Base-by-base conservation (phyloP, 1,140 invertebrate genomes). In the Drosophila willistoni region DNA sequence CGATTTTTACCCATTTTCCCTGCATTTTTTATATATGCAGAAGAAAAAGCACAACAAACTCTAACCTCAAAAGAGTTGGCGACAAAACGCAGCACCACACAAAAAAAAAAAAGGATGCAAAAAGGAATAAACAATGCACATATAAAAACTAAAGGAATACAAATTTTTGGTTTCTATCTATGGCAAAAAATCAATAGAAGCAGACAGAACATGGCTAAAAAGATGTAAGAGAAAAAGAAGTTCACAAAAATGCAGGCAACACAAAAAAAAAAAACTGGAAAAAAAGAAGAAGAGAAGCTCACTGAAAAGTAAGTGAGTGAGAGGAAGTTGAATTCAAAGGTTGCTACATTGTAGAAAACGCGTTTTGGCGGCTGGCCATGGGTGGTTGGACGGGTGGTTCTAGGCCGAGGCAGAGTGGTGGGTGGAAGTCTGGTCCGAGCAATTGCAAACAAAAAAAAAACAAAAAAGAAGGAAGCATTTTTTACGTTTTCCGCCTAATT, bases 161-260 rank as follows among this genome's bases (percentile, higher is more conserved):
- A 75, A 77, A 73, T 68, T 55, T 29, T 66, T 63, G 55, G 67
- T 60, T 74, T 64, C 33, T 82, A 90, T 77, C 82, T 77, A 29
- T 29, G 73, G 79, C 87, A 91, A 91, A 86, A 91, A 91, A 91
- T 91, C 89, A 91, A 91, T 91, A 91, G 89, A 75, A 91, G 84
- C 89, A 91, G 89, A 91, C 89, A 90, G 77, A 87, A 81, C 77
- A 81, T 71, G 76, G 83, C 81, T 72, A 87, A 87, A 89, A 89
- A 81, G 80, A 87, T 78, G 39, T 57, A 66, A 71, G 63, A 64
- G 68, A 70, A 63, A 72, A 71, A 71, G 62, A 68, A 83, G 73
- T 67, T 77, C 54, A 72, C 59, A 71, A 42, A 64, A 62, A 44
- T 66, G 6, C 39, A 56, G 44, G 44, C 36, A 75, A 67, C 68